Percentiles rank a stretch among this genome's conserved stretches.
Conservation (phyloP, 2,797 vertebrate species). For the Siniperca scherzeri region DNA sequence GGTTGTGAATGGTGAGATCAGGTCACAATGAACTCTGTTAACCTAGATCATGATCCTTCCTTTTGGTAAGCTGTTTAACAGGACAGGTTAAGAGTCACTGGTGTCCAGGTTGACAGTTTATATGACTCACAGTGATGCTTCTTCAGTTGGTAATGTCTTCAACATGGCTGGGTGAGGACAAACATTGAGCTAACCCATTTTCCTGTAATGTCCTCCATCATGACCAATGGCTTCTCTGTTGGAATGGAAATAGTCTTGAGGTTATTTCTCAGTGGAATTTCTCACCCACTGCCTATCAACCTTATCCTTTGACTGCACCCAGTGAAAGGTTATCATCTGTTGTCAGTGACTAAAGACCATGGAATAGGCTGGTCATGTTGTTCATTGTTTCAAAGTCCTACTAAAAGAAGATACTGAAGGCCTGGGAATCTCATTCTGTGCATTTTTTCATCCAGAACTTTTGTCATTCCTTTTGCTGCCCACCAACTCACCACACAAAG, state of each 20-base stretch:
- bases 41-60: slow-evolving; percentile 14
- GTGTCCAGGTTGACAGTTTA: not conserved
- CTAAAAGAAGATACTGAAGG: not conserved
- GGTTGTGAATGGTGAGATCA: slow-evolving; percentile 24
- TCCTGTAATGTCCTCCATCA: not conserved
- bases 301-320: slow-evolving; percentile 9
- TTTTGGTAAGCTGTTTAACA: slow-evolving; percentile 29
- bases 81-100: slow-evolving; percentile 18
- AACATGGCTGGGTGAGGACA: not conserved
- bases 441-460: slow-evolving; percentile 42
- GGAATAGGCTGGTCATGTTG: not conserved
- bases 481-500: slow-evolving; percentile 17
- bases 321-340: slow-evolving; percentile 27
- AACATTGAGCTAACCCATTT: not conserved
- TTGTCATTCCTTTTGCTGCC: slow-evolving; percentile 32
- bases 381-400: not conserved
- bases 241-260: slow-evolving; percentile 31
- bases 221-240: not conserved
- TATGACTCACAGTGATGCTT: not conserved
- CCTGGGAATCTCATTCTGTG: slow-evolving; percentile 33
- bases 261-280: slow-evolving; percentile 38
- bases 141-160: not conserved
- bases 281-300: slow-evolving; percentile 10
- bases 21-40: slow-evolving; percentile 39
- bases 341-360: not conserved